phyloP scores from a whole-genome alignment of 2,797 vertebrate genomes.

The Pseudomugil tenellus region DNA sequence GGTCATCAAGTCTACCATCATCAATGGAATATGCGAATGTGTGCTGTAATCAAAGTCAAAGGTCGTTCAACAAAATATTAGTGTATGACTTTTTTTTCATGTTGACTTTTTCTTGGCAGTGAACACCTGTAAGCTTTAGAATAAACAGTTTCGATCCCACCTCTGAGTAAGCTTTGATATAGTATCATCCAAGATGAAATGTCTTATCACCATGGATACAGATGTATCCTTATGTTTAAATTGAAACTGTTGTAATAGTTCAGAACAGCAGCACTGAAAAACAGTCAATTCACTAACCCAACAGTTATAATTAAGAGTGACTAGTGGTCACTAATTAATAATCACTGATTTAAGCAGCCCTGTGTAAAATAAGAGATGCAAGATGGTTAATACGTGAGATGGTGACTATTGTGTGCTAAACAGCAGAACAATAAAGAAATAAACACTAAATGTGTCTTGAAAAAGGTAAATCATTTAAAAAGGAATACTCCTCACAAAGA shows the following conservation, averaged over 20 bases:
- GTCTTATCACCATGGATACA: not conserved
- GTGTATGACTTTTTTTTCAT: too few relatives aligned
- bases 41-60: too few relatives aligned
- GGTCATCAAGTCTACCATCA: too few relatives aligned
- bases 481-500: not conserved
- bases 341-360: not conserved
- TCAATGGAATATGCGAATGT: too few relatives aligned
- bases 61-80: too few relatives aligned
- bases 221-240: constrained; percentile 2
- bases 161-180: not conserved
- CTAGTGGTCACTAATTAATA: too few relatives aligned
- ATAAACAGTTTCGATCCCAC: not conserved
- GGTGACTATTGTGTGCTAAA: not conserved
- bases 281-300: not conserved
- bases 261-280: not conserved
- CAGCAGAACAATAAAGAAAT: not conserved
- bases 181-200: not conserved
- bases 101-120: too few relatives aligned
- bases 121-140: not conserved
- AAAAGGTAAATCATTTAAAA: not conserved
- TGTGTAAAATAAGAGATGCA: not conserved
- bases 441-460: not conserved
- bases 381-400: not conserved
- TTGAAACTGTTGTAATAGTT: not conserved
- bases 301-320: not conserved